phyloP scores from a whole-genome alignment of 2,113 vertebrate species.

The Myotis yumanensis region DNA sequence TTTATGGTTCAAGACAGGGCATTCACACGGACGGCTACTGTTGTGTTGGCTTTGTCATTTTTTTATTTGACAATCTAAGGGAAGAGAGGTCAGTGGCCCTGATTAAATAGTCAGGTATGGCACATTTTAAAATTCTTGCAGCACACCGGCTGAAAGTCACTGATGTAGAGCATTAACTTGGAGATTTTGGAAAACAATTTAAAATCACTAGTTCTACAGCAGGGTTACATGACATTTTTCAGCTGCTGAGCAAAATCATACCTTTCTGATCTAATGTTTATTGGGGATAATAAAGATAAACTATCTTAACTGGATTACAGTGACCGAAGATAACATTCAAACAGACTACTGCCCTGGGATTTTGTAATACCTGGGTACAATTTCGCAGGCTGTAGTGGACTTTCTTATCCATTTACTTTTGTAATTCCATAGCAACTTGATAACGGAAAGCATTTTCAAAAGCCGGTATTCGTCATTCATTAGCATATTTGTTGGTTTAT shows the following conservation, averaged over 20 bases:
- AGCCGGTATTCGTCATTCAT: not conserved
- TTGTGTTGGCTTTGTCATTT: not conserved
- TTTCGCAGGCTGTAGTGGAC: too few relatives aligned
- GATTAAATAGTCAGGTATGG: not conserved
- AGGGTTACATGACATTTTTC: not conserved
- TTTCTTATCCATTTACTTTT: not conserved
- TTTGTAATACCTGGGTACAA: rapidly evolving
- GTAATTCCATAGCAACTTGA: not conserved
- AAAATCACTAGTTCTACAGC: not conserved
- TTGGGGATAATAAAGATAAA: not conserved
- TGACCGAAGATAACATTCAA: not conserved
- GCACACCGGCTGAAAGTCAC: not conserved
- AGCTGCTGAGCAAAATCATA: not conserved
- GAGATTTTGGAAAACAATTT: not conserved
- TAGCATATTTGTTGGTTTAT: not conserved
- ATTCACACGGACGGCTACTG: not conserved
- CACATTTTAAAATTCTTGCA: not conserved
- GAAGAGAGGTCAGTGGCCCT: not conserved
- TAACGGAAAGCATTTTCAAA: not conserved
- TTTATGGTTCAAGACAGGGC: not conserved
- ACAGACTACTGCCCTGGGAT: rapidly evolving
- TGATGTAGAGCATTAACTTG: not conserved
- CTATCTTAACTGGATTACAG: not conserved
- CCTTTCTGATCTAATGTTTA: not conserved
- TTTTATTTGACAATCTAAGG: not conserved